Conservation (phyloP, 53 echinoderm and acorn worm genomes). For the Henricia sp. region DNA sequence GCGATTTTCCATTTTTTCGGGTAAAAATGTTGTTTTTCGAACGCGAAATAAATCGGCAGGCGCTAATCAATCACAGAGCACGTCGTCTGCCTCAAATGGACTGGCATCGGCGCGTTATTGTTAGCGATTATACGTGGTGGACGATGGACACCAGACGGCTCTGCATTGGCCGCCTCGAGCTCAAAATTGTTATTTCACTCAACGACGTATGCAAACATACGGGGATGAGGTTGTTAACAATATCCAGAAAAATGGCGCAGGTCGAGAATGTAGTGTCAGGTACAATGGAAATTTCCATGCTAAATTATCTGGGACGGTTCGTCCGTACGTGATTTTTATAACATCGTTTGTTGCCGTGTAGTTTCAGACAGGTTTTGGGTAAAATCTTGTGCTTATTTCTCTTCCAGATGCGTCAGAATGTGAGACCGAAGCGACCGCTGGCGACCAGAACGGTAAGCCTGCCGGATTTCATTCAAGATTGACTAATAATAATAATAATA, state of each 20-base stretch:
- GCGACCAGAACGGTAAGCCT: slow-evolving; percentile 52
- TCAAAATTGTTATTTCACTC: not conserved
- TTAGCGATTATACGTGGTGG: too few relatives aligned
- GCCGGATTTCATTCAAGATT: slow-evolving; percentile 13
- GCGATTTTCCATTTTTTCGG: slow-evolving; percentile 35
- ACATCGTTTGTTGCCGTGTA: not conserved
- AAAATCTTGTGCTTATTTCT: slow-evolving; percentile 7
- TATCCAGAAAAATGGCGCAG: slow-evolving; percentile 62
- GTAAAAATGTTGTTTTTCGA: too few relatives aligned
- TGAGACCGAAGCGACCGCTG: slow-evolving; percentile 36
- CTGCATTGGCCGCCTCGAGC: slow-evolving; percentile 16
- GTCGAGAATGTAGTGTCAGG: slow-evolving; percentile 45
- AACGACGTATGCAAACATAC: not conserved
- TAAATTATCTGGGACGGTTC: slow-evolving; percentile 16
- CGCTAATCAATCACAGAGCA: too few relatives aligned
- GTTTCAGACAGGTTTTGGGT: too few relatives aligned
- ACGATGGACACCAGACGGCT: slow-evolving; percentile 41
- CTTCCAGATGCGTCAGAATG: slow-evolving; percentile 42
- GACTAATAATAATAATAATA: too few relatives aligned
- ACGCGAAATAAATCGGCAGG: too few relatives aligned
- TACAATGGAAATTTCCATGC: slow-evolving; percentile 60
- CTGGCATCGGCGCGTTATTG: too few relatives aligned
- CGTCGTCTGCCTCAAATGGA: too few relatives aligned
- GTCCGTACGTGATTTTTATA: not conserved
- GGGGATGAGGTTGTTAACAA: slow-evolving; percentile 13